Evolutionary conservation across 2,797 vertebrate species (phyloP).

Genomic region (Brotula barbata): DNA sequence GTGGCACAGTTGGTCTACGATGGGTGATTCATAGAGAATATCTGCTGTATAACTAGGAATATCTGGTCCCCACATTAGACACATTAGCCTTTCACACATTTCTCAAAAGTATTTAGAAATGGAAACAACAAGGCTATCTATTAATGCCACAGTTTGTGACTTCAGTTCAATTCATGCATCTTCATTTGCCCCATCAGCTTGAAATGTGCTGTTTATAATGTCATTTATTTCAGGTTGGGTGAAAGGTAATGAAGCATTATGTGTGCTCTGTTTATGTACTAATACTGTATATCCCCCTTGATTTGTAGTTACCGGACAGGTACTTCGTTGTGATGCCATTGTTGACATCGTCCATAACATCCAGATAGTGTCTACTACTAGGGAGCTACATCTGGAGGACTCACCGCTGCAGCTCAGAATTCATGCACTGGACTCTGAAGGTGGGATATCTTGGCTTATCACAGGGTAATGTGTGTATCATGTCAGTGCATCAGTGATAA

Average conservation of each 20-base stretch:
- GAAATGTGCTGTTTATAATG: conserved; percentile 12
- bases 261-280: conserved; percentile 1
- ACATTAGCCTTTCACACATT: background rate
- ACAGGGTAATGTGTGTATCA: background rate
- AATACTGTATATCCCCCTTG: background rate
- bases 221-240: conserved; percentile 35
- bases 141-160: conserved; percentile 2
- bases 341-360: conserved; percentile 91
- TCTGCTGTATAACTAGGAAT: conserved; percentile 19
- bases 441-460: conserved; percentile 60
- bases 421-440: conserved; percentile 93
- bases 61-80: too few species aligned
- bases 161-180: conserved; percentile 10
- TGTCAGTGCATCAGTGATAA: conserved; percentile 14
- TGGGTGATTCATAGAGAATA: background rate
- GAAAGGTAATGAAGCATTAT: too few species aligned
- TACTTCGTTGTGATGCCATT: conserved; percentile 93
- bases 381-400: conserved; percentile 95
- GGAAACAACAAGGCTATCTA: background rate
- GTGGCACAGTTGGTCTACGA: conserved; percentile 1
- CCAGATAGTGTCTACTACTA: conserved; percentile 92
- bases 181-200: conserved; percentile 3
- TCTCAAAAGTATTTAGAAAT: conserved; percentile 6
- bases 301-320: conserved; percentile 88
- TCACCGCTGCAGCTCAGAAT: conserved; percentile 91